A percentile compares a stretch with the other conserved stretches of the same genome.
These are phyloP conservation scores for Pachycephala philippinensis DNA, from an alignment of 2,113 vertebrate species.

Conservation along the genomic window DNA sequence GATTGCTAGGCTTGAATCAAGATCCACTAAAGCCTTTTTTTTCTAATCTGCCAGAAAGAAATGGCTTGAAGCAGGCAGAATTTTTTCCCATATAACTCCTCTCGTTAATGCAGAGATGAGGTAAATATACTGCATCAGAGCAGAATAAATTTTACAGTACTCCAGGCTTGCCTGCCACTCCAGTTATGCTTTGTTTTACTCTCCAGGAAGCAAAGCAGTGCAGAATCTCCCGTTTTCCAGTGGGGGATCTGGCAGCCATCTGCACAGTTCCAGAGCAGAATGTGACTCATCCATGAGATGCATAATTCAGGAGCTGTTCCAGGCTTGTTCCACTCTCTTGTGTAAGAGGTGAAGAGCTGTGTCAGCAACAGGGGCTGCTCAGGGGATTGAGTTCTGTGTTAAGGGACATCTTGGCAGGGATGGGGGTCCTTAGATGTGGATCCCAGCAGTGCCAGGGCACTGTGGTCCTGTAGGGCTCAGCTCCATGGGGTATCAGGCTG, in stretches of 20 bases:
- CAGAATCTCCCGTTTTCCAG: background rate
- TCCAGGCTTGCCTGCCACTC: background rate
- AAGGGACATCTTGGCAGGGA: background rate
- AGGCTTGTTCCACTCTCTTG: background rate
- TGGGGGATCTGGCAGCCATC: background rate
- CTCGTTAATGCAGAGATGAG: background rate
- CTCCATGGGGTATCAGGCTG: background rate
- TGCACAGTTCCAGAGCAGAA: background rate
- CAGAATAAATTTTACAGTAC: background rate
- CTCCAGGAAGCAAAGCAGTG: background rate
- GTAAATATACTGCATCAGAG: background rate
- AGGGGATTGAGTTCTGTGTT: background rate
- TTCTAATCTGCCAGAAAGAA: background rate
- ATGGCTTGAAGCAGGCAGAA: background rate
- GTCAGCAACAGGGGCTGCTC: background rate
- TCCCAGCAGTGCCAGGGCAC: background rate
- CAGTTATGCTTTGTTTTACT: background rate
- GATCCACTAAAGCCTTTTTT: background rate
- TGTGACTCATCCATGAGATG: background rate
- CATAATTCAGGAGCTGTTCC: background rate
- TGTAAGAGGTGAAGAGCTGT: background rate
- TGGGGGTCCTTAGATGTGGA: background rate
- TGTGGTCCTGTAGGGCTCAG: accelerated
- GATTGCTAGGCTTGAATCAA: background rate
- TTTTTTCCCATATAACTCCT: background rate